phyloP scores from a whole-genome alignment of 2,113 vertebrate species.

The Sylvietta virens region DNA sequence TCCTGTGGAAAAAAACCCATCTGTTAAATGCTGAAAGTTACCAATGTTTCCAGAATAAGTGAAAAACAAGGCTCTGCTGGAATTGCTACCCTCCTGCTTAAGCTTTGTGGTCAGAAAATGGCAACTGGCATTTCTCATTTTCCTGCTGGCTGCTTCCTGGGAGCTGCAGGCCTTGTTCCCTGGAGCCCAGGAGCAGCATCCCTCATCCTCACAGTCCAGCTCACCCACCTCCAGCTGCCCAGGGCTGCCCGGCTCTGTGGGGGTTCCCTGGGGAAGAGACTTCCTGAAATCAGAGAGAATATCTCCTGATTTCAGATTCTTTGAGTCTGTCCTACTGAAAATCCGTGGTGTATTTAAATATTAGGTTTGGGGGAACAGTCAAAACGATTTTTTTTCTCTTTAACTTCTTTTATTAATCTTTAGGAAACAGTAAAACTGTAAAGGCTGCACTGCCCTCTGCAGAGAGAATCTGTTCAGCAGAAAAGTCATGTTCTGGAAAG shows the following conservation, averaged over 20 bases:
- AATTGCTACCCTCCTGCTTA: not conserved
- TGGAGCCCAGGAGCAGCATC: not conserved
- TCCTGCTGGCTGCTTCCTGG: not conserved
- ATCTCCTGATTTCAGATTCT: not conserved
- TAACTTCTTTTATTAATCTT: not conserved
- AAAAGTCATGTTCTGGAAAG: not conserved
- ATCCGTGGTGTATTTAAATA: not conserved
- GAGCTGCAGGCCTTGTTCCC: not conserved
- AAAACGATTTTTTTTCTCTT: not conserved
- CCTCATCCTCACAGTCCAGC: not conserved
- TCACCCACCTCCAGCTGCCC: accelerated
- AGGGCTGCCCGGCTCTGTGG: not conserved
- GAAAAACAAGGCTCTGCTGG: not conserved
- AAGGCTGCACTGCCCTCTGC: constrained; percentile 35
- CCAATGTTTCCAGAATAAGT: not conserved
- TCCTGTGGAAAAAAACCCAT: not conserved
- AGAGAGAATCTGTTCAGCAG: not conserved
- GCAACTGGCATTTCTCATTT: not conserved
- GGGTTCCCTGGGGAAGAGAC: not conserved
- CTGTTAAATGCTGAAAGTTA: not conserved
- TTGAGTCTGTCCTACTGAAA: not conserved
- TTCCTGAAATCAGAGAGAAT: not conserved
- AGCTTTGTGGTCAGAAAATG: not conserved
- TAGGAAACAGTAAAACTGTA: not conserved
- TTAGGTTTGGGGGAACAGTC: not conserved